A percentile compares a stretch with the other conserved stretches of the same genome.
Conservation (phyloP, 2,888 invertebrate species). For the Salpingus planirostris region DNA sequence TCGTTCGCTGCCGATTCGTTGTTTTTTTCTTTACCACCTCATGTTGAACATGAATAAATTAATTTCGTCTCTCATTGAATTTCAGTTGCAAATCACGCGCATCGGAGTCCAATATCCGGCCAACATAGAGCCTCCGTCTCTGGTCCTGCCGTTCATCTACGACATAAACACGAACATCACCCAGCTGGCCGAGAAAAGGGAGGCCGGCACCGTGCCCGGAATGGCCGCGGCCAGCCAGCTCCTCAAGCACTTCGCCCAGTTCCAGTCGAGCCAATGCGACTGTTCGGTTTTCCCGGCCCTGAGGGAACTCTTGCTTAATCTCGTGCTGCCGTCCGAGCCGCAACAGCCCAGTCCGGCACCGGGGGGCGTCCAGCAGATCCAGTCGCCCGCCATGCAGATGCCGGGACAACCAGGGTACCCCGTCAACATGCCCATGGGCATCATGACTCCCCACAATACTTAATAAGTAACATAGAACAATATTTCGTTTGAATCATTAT, state of each 20-base stretch:
- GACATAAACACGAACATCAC: conserved; percentile 81
- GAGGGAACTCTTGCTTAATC: conserved; percentile 75
- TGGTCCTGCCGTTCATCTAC: conserved; percentile 85
- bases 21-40: conserved; percentile 1
- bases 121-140: conserved; percentile 57
- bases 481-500: too few relatives aligned
- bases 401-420: conserved; percentile 40
- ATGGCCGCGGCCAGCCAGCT: conserved; percentile 56
- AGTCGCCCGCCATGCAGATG: conserved; percentile 51
- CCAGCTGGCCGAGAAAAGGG: conserved; percentile 76
- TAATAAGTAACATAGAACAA: neutral
- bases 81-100: conserved; percentile 66
- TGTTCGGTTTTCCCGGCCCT: conserved; percentile 90
- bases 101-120: conserved; percentile 51
- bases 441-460: conserved; percentile 33
- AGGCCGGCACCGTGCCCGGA: conserved; percentile 51
- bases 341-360: conserved; percentile 46
- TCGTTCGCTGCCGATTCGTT: conserved; percentile 2
- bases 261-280: conserved; percentile 57
- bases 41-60: too few relatives aligned
- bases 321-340: conserved; percentile 71
- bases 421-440: conserved; percentile 40
- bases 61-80: too few relatives aligned
- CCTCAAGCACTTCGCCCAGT: conserved; percentile 66
- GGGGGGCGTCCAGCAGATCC: conserved; percentile 45